Evolutionary conservation across 2,888 invertebrate species (phyloP).

Genomic region (Eristalinus aeneus): DNA sequence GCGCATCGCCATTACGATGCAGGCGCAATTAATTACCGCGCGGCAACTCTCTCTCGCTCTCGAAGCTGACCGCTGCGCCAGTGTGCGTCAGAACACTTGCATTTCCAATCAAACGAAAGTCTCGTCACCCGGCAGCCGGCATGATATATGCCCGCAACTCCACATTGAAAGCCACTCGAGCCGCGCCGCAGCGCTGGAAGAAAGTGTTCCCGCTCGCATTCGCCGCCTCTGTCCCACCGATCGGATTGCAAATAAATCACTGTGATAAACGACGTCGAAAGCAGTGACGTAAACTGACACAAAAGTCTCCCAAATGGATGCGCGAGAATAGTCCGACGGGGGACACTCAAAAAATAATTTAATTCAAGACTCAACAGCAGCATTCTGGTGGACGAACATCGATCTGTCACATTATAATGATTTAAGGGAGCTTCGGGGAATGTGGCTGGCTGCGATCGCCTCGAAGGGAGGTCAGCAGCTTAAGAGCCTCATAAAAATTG

Average conservation of each 20-base stretch:
- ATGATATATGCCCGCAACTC: not conserved
- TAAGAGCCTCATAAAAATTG: not conserved
- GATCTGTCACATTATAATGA: conserved; percentile 36
- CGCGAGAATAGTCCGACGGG: not conserved
- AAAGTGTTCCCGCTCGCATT: conserved; percentile 9
- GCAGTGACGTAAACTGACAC: conserved; percentile 17
- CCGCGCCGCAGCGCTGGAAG: not conserved
- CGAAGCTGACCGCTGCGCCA: not conserved
- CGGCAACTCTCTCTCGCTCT: conserved; percentile 32
- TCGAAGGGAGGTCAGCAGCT: conserved; percentile 2
- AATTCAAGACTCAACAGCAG: conserved; percentile 19
- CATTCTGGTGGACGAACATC: conserved; percentile 1
- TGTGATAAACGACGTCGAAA: conserved; percentile 28
- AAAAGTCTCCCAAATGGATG: conserved; percentile 3
- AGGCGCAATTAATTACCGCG: conserved; percentile 34
- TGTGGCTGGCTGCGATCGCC: not conserved
- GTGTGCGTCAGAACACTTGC: conserved; percentile 1
- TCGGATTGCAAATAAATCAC: conserved; percentile 51
- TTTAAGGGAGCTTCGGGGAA: conserved; percentile 2
- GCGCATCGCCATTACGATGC: not conserved
- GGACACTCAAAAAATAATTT: not conserved
- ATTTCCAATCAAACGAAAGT: conserved; percentile 25
- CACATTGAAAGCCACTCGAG: not conserved
- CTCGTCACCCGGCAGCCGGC: not conserved
- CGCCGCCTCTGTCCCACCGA: conserved; percentile 24